Evolutionary conservation across 2,797 vertebrate genomes (phyloP).

Genomic region (Coracias cyanogaster): DNA sequence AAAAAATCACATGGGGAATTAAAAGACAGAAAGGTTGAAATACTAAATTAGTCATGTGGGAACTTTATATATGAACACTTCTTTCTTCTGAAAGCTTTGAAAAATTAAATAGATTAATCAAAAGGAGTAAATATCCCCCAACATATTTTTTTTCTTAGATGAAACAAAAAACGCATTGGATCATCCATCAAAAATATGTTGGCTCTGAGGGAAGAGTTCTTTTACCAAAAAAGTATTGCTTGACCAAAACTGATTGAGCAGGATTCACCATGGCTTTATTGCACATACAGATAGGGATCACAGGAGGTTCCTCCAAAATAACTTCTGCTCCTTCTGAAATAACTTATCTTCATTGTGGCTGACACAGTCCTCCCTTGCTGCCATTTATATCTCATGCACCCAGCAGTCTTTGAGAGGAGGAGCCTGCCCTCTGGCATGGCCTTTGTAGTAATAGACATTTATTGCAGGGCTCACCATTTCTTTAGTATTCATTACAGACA

Average conservation of each 20-base stretch:
- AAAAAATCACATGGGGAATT: background rate
- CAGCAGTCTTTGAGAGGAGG: background rate
- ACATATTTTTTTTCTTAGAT: background rate
- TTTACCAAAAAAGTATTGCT: background rate
- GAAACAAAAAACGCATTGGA: background rate
- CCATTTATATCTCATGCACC: background rate
- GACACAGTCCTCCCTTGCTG: background rate
- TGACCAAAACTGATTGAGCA: background rate
- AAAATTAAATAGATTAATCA: background rate
- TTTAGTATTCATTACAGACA: conserved; percentile 1
- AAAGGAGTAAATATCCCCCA: background rate
- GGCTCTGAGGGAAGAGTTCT: background rate
- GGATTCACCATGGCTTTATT: background rate
- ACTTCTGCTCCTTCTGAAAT: background rate
- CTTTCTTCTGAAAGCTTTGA: background rate
- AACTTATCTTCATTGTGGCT: background rate
- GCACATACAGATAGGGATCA: background rate
- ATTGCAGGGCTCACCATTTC: background rate
- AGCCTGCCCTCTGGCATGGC: background rate
- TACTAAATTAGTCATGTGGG: background rate
- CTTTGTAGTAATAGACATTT: background rate
- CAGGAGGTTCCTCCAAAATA: background rate
- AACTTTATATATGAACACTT: background rate
- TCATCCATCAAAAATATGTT: background rate
- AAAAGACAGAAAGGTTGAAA: background rate